A percentile compares a stretch with the other conserved stretches of the same genome.
Evolutionary conservation across 2,888 invertebrate species (phyloP).

Genomic region (Brenthis ino): DNA sequence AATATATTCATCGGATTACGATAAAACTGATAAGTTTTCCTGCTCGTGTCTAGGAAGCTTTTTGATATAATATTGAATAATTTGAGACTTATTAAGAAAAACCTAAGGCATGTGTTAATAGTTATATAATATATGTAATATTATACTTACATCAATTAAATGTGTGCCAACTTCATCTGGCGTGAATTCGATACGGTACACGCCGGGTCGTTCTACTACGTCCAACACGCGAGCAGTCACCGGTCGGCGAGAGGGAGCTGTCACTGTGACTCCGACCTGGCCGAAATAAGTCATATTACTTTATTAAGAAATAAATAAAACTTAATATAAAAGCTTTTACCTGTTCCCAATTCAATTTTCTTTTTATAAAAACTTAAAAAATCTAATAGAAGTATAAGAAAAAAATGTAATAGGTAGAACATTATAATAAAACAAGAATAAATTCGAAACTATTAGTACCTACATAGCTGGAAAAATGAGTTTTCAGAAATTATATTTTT

Average conservation of each 20-base stretch:
- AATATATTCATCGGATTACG: too few species aligned
- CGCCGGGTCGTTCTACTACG: constrained; percentile 89
- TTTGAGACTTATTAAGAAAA: too few species aligned
- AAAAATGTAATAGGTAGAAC: neutral
- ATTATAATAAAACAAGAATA: neutral
- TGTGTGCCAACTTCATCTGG: constrained; percentile 97
- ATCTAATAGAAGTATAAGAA: neutral
- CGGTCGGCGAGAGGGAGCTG: constrained; percentile 92
- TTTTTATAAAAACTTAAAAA: neutral
- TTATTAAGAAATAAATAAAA: neutral
- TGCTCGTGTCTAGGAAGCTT: too few species aligned
- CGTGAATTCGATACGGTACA: constrained; percentile 95
- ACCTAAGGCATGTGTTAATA: too few species aligned
- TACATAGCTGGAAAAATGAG: constrained; percentile 13
- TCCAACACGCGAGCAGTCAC: constrained; percentile 92
- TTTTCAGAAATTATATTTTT: constrained; percentile 22
- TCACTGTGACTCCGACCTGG: constrained; percentile 84
- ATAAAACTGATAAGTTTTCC: too few species aligned
- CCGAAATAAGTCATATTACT: neutral
- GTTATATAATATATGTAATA: neutral
- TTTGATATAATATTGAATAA: too few species aligned
- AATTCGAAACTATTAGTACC: constrained; percentile 1
- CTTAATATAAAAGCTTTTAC: neutral
- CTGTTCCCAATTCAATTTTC: too few species aligned
- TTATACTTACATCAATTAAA: constrained; percentile 89